Evolutionary conservation across 2,888 invertebrate genomes (phyloP), one percentile per base, ranked within the genome.

Genomic region (Baronia brevicornis): DNA sequence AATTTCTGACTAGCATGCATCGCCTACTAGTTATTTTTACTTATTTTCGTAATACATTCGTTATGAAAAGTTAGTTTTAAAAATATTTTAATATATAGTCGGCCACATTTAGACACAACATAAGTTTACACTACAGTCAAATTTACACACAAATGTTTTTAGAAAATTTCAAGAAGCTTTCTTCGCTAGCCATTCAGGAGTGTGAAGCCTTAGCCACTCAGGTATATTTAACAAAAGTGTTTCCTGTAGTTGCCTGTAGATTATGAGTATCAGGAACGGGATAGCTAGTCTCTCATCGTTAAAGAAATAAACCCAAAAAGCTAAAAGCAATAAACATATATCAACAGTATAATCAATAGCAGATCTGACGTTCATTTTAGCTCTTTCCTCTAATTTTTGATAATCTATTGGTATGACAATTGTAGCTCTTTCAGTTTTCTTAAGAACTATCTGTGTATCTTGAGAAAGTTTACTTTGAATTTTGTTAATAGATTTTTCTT

Each of bases 271-370:
- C 38, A 94, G 85, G 48, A 94, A 88, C 15, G 94, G 94, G 47
- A 94, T 86, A n/a, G 93, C 92, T 26, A 93, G 84, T 43, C 91
- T 84, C 59, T 93, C 92, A 57, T 92, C 92, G 55, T 91, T 91
- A 57, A 93, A 94, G 33, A 93, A 71, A 69, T 93, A 94, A 17
- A 94, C 85, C 89, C 93, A 94, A 63, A 91, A 89, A 11, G 94
- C 94, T 6, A 93, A 87, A 18, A 90, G 45, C 38, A 94, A 87
- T 52, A 94, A 85, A 21, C 91, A 90, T 36, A 93, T 63, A 63
- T 94, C 94, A 1, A 91, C 91, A 11, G 89, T 72, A 58, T 92
- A 93, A 58, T 90, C 91, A 11, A 93, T 77, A 0, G 87, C 88
- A 1, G 90, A 87, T 42, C 90, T 86, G 1, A 92, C 91, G 46